Conservation (phyloP, 2,113 vertebrate species). For the Cinclus cinclus region DNA sequence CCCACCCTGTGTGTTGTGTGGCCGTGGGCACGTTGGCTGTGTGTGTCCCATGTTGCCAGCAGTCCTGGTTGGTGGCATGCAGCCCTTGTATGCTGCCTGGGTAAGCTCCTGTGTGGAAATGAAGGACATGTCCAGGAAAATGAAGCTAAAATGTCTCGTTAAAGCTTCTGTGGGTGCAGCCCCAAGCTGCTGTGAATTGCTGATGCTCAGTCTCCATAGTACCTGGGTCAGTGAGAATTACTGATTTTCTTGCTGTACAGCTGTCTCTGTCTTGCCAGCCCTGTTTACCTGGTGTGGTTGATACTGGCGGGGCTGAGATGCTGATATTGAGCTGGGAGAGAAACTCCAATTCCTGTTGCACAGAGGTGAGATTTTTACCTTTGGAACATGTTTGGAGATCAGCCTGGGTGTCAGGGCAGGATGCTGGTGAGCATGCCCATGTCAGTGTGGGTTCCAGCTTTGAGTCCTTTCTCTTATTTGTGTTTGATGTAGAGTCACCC, state of each 20-base stretch:
- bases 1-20: fast-evolving
- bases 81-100: not conserved
- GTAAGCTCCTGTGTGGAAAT: not conserved
- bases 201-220: not conserved
- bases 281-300: not conserved
- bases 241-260: fast-evolving
- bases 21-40: fast-evolving
- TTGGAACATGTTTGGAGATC: not conserved
- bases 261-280: not conserved
- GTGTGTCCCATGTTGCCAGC: not conserved
- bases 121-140: fast-evolving
- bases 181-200: not conserved
- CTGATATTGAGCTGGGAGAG: not conserved
- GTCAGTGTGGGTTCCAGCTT: not conserved
- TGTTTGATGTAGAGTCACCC: not conserved
- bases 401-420: not conserved
- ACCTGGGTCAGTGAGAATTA: not conserved
- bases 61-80: no score
- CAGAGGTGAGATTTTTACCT: not conserved
- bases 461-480: not conserved
- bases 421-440: not conserved
- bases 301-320: not conserved
- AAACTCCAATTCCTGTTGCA: not conserved
- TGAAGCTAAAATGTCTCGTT: not conserved
- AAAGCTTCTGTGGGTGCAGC: not conserved